Evolutionary conservation across 2,888 invertebrate species (phyloP).

Genomic region (Smittia aterrima): DNA sequence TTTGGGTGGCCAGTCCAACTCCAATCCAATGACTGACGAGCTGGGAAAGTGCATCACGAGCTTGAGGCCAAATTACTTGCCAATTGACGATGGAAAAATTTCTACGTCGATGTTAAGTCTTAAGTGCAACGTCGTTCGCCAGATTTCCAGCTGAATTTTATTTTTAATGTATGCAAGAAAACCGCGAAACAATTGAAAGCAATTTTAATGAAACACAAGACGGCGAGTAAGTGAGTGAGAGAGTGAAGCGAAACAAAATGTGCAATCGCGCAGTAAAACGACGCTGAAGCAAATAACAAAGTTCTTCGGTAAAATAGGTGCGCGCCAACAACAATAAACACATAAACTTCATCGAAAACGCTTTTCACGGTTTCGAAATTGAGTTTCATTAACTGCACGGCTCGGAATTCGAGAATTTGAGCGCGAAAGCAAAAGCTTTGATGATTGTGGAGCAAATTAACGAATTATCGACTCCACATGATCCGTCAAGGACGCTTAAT

Average conservation of each 20-base stretch:
- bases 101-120: too few relatives aligned
- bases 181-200: slow-evolving; percentile 3
- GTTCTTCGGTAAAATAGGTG: neutral
- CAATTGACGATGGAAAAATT: too few relatives aligned
- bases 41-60: too few relatives aligned
- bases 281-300: neutral
- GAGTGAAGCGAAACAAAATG: neutral
- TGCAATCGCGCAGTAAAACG: slow-evolving; percentile 23
- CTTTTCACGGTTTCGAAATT: neutral
- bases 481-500: neutral
- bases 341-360: neutral
- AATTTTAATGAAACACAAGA: slow-evolving; percentile 16
- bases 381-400: neutral
- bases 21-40: too few relatives aligned
- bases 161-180: neutral
- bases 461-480: neutral
- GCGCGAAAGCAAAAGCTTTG: neutral
- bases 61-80: too few relatives aligned
- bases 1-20: too few relatives aligned
- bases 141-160: too few relatives aligned
- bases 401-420: neutral
- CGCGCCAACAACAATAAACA: slow-evolving; percentile 5
- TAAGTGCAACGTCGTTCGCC: too few relatives aligned
- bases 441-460: neutral
- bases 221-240: neutral